Percentiles rank a stretch among this genome's conserved stretches.
phyloP scores from a whole-genome alignment of 2,888 invertebrate species.

The Eulithis prunata region DNA sequence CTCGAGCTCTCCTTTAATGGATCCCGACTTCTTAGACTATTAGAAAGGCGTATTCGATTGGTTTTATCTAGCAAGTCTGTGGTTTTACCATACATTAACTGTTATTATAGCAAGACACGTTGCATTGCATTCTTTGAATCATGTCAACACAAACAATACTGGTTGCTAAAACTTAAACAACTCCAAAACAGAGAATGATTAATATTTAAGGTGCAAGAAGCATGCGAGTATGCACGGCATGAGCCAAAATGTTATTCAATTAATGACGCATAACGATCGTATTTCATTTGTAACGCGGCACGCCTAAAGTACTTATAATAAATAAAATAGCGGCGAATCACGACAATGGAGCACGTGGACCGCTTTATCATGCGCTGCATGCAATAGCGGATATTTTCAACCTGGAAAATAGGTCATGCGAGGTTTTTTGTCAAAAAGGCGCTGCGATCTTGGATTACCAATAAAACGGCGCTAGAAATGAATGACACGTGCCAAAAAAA shows the following conservation, averaged over 20 bases:
- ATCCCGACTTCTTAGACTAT: constrained; percentile 20
- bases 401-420: constrained; percentile 25
- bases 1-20: constrained; percentile 62
- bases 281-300: constrained; percentile 54
- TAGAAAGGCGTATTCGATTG: constrained; percentile 27
- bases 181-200: constrained; percentile 51
- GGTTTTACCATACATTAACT: constrained; percentile 4
- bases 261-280: constrained; percentile 57
- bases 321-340: constrained; percentile 45
- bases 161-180: constrained; percentile 54
- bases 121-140: constrained; percentile 15
- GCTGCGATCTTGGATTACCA: constrained; percentile 39
- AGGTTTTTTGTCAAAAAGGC: constrained; percentile 30
- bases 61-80: background rate
- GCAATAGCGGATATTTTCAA: constrained; percentile 35
- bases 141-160: constrained; percentile 37
- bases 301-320: constrained; percentile 48
- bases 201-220: constrained; percentile 50
- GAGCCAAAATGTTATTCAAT: constrained; percentile 57
- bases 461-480: constrained; percentile 66
- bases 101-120: background rate
- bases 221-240: constrained; percentile 37
- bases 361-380: constrained; percentile 33
- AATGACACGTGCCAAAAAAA: constrained; percentile 70
- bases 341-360: constrained; percentile 49